Percentiles rank a stretch among this genome's conserved stretches.
These are phyloP conservation scores for Buphagus erythrorhynchus DNA, from an alignment of 2,797 vertebrate species.

Conservation along the genomic window DNA sequence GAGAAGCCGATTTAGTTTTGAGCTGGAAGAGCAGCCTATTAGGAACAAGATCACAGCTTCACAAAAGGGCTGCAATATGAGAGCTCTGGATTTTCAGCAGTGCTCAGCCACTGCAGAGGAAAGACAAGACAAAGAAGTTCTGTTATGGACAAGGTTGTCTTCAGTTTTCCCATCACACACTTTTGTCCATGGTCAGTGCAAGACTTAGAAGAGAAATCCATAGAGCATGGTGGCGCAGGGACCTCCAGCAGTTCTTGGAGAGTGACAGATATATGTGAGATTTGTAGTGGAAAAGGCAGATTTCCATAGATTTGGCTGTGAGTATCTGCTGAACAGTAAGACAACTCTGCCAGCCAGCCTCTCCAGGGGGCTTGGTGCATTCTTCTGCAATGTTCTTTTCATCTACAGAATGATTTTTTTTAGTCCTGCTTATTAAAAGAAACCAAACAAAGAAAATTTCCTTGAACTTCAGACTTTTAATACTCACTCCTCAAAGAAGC, in stretches of 20 bases:
- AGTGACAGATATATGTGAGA: not conserved
- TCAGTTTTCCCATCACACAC: not conserved
- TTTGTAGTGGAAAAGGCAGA: not conserved
- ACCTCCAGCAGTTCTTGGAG: not conserved
- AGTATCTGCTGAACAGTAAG: not conserved
- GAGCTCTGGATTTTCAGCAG: not conserved
- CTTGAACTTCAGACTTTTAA: not conserved
- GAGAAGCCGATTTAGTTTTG: not conserved
- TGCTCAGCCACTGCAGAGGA: not conserved
- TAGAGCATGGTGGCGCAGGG: not conserved
- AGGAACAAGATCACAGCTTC: not conserved
- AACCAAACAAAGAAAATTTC: not conserved
- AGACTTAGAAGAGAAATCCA: not conserved
- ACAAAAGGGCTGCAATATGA: not conserved
- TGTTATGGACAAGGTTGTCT: not conserved
- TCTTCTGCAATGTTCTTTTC: not conserved
- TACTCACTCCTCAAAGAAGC: not conserved
- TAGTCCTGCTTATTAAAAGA: not conserved
- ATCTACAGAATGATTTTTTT: not conserved
- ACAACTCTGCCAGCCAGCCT: not conserved
- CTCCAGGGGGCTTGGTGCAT: not conserved
- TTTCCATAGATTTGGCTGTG: not conserved
- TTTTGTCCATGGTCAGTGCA: not conserved
- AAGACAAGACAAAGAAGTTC: not conserved
- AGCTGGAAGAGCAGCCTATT: not conserved